These are phyloP conservation scores for Leuciscus idus DNA, from an alignment of 2,113 vertebrate species.

Conservation along the genomic window DNA sequence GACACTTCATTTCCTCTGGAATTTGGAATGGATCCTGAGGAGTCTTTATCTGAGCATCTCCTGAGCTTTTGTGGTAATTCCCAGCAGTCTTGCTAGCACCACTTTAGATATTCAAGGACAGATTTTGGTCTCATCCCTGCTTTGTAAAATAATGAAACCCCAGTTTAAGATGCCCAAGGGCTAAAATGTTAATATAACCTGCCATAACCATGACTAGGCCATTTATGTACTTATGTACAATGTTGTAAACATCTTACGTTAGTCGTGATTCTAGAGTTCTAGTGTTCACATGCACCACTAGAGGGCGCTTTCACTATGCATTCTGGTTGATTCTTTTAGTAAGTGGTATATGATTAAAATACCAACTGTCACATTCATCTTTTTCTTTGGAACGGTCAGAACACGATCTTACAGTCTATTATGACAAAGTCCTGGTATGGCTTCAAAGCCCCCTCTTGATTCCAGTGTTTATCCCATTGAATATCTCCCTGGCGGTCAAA, in stretches of 20 bases:
- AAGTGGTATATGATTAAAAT: conserved; percentile 10
- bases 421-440: background rate
- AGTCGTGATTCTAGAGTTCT: background rate
- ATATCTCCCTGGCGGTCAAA: conserved; percentile 3
- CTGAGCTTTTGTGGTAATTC: conserved; percentile 36
- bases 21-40: conserved; percentile 51
- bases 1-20: conserved; percentile 65
- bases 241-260: background rate
- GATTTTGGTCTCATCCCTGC: background rate
- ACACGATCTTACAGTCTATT: background rate
- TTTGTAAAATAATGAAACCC: conserved; percentile 21
- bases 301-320: conserved; percentile 60
- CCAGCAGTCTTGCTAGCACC: conserved; percentile 43
- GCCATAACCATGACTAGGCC: background rate
- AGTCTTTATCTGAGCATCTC: conserved; percentile 46
- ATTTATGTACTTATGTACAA: background rate
- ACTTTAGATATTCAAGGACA: conserved; percentile 33
- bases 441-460: background rate
- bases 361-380: conserved; percentile 12
- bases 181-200: conserved; percentile 20
- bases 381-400: background rate
- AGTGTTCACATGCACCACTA: conserved; percentile 54
- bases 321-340: background rate
- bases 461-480: conserved; percentile 10
- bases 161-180: background rate